Base-by-base conservation (phyloP, 2,888 invertebrate species). In the Euproctis similis region DNA sequence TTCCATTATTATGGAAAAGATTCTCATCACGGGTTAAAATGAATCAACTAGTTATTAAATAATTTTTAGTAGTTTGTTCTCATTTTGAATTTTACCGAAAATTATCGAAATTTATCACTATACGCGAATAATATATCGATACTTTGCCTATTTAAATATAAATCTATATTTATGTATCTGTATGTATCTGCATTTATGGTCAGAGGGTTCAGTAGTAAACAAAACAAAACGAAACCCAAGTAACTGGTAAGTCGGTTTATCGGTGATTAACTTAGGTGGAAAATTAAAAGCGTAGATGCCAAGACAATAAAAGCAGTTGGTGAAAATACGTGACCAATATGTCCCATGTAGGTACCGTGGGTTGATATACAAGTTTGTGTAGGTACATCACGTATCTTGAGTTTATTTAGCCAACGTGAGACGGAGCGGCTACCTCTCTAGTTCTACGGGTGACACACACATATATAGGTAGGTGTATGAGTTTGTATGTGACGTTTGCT, bases 311-410 rank as follows among this genome's bases (percentile, higher is more conserved):
- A 75, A 72, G 67, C 66, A 67, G 68, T 66, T 61, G 67, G 63
- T 53, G 58, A 51, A 60, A 64, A 60, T 68, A 78, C 80, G 80
- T 80, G 80, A 78, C 76, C 78, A 77, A 80, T 81, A 74, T 71
- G 75, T 76, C 72, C 63, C 61, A 40, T 51, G 65, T 53, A 63
- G 59, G 59, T 59, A 55, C 53, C 57, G 42, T 42, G 45, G 31
- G 48, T 52, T 55, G 60, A 59, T 59, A 62, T 54, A 52, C 41
- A 53, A 60, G 55, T 65, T 69, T 74, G 77, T 78, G 76, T n/a
- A n/a, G n/a, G n/a, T 76, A 54, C 52, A 63, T 72, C 80, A 78
- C 80, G 80, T 78, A 47, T 43, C 44, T 43, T 52, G 68, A 77
- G 77, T 77, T 78, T 78, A 74, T 74, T 75, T 67, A 69, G 66